Percentiles rank a stretch among this genome's conserved stretches.
phyloP scores from a whole-genome alignment of 2,113 vertebrate genomes.

The Chinchilla lanigera region DNA sequence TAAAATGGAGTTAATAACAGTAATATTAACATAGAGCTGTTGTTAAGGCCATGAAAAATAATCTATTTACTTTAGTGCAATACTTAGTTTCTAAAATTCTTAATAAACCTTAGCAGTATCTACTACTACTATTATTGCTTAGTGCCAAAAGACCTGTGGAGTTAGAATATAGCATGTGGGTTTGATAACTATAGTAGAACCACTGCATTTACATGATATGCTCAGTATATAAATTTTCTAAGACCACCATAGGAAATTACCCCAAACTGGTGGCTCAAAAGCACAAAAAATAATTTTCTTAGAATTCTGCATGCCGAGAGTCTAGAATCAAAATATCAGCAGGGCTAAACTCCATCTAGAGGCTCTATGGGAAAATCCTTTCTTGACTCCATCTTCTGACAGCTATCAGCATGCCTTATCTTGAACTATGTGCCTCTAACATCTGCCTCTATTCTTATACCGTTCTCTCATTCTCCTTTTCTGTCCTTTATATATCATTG shows the following conservation, averaged over 20 bases:
- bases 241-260: not conserved
- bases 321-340: not conserved
- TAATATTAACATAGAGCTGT: not conserved
- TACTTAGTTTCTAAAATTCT: not conserved
- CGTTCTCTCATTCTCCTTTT: not conserved
- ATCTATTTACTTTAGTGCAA: not conserved
- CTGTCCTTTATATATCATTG: constrained; percentile 26
- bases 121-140: not conserved
- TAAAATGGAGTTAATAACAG: constrained; percentile 16
- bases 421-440: not conserved
- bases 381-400: not conserved
- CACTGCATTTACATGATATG: not conserved
- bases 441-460: not conserved
- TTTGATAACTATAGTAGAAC: constrained; percentile 11
- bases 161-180: not conserved
- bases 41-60: not conserved
- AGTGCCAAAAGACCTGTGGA: not conserved
- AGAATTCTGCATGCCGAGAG: not conserved
- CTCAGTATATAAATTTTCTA: not conserved
- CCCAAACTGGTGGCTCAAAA: not conserved
- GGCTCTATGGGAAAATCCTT: not conserved
- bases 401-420: not conserved
- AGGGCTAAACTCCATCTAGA: not conserved
- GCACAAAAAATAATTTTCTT: not conserved
- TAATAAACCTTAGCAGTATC: not conserved